Base-by-base conservation (phyloP, 1,140 invertebrate species). In the Anastrepha ludens region DNA sequence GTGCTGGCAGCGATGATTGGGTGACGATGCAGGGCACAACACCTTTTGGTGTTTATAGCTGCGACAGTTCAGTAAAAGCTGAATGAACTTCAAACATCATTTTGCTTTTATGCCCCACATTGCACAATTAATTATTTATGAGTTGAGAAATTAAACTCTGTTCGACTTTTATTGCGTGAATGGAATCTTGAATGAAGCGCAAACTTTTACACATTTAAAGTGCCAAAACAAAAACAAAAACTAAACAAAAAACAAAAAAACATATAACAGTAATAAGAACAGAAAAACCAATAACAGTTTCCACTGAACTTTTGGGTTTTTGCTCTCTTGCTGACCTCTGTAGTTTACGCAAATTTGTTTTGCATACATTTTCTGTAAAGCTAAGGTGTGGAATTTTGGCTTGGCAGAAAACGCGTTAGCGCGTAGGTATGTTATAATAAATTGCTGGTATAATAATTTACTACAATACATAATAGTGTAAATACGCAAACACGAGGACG, bases 111-210 rank as follows among this genome's bases (percentile, higher is more conserved):
- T 41, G 39, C 67, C n/a, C 55, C 47, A 5, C 44, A 81, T 81
- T 81, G 20, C 47, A 29, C 6, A 81, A 81, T 58, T 20, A 81
- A 81, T 81, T 55, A 55, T 81, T 81, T 81, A 81, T 81, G n/a
- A 81, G 44, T 81, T 81, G 67, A 7, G 70, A 74, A 41, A 74
- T n/a, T 4, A 5, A 50, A 74, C 15, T 2, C 47, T n/a, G 11
- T 47, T 47, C 60, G 15, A 67, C 11, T 67, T 41, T 41, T 29
- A n/a, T 29, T 29, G 29, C 29, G 29, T 29, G 29, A 29, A 29
- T 29, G 29, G 29, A 29, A 29, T 29, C 11, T 55, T 55, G 50
- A 6, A 8, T 55, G 64, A 20, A 11, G 64, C 8, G 39, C 3
- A 15, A 3, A 15, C 64, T 0, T n/a, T 11, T 11, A 20, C 64